Evolutionary conservation across 2,888 invertebrate genomes (phyloP).

Genomic region (Pheosia tremula): DNA sequence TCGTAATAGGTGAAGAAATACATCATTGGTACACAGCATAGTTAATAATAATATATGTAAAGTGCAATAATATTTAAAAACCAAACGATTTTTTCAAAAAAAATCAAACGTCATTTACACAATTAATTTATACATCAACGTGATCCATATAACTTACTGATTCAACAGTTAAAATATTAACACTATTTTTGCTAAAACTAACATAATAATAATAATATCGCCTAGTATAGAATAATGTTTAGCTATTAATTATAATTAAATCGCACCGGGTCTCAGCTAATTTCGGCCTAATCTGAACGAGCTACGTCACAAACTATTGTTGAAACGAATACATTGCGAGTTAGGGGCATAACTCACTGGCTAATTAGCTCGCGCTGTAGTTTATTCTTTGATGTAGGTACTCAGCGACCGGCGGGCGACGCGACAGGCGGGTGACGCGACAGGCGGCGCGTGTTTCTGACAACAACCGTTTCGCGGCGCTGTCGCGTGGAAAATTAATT

Average conservation of each 20-base stretch:
- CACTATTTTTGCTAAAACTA: too few species aligned
- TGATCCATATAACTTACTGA: too few species aligned
- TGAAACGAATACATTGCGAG: not conserved
- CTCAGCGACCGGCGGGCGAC: not conserved
- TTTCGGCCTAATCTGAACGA: not conserved
- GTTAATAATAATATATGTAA: too few species aligned
- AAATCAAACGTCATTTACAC: too few species aligned
- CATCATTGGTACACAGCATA: too few species aligned
- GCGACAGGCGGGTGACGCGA: not conserved
- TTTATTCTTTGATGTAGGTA: not conserved
- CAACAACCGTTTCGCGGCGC: slow-evolving; percentile 2
- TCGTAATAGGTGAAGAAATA: too few species aligned
- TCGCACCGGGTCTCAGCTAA: not conserved
- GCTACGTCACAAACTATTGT: not conserved
- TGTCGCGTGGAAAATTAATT: slow-evolving; percentile 1
- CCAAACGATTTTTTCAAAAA: too few species aligned
- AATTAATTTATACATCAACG: too few species aligned
- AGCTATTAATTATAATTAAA: not conserved
- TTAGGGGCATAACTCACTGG: not conserved
- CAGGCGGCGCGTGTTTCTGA: not conserved
- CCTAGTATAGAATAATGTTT: too few species aligned
- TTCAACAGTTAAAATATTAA: too few species aligned
- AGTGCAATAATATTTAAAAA: too few species aligned
- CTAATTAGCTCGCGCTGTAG: not conserved
- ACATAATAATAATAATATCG: too few species aligned